Conservation (phyloP, 2,888 invertebrate genomes). For the Pterobdella sp. region DNA sequence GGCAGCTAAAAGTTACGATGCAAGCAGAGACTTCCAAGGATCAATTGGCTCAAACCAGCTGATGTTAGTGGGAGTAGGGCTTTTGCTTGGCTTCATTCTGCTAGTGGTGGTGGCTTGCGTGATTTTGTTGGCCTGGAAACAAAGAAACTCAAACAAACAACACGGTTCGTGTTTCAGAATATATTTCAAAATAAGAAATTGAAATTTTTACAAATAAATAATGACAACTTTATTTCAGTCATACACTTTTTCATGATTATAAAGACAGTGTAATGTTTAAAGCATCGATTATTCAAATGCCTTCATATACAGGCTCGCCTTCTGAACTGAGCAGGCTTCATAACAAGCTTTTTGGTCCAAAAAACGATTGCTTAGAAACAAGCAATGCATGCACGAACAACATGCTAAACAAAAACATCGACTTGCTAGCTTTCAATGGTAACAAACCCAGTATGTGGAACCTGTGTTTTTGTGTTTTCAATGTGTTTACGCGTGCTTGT, state of each 20-base stretch:
- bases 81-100: conserved; percentile 19
- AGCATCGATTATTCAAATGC: too few species aligned
- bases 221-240: too few species aligned
- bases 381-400: background rate
- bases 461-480: too few species aligned
- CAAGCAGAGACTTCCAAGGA: background rate
- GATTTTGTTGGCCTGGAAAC: conserved; percentile 22
- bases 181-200: background rate
- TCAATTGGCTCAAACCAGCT: conserved; percentile 14
- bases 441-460: too few species aligned
- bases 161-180: background rate
- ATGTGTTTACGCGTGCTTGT: too few species aligned
- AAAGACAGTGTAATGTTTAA: too few species aligned
- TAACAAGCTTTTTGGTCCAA: background rate
- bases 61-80: conserved; percentile 22
- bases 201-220: background rate
- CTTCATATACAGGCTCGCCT: background rate
- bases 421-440: background rate
- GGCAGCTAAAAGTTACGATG: background rate
- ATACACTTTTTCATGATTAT: too few species aligned
- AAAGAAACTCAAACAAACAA: conserved; percentile 14
- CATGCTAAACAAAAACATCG: background rate
- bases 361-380: background rate
- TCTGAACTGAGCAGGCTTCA: conserved; percentile 4
- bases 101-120: conserved; percentile 18